Evolutionary conservation across 2,888 invertebrate genomes (phyloP).

Genomic region (Monoplex corrugatus): DNA sequence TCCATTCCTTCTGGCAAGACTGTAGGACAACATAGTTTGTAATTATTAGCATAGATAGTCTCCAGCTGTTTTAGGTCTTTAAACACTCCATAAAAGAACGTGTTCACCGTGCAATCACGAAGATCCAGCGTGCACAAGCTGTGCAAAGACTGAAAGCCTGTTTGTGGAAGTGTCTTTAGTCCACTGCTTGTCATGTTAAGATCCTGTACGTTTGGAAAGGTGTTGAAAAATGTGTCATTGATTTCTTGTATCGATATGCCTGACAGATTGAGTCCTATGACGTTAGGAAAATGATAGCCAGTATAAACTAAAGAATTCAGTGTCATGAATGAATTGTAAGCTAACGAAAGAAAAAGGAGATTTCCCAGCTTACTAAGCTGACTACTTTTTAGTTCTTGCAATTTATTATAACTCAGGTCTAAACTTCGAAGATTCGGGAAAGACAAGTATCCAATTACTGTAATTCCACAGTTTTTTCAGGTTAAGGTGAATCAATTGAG

Average conservation of each 20-base stretch:
- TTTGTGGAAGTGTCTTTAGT: neutral
- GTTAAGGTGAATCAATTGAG: slow-evolving; percentile 1
- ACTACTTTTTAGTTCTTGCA: neutral
- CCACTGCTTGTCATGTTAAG: neutral
- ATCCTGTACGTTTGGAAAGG: neutral
- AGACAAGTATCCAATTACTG: neutral
- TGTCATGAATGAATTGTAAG: neutral
- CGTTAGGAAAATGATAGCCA: neutral
- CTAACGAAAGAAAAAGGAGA: neutral
- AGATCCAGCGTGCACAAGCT: neutral
- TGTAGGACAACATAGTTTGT: slow-evolving; percentile 36
- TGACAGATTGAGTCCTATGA: neutral
- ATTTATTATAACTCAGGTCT: neutral
- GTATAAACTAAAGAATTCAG: neutral
- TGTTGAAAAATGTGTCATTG: neutral
- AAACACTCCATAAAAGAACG: neutral
- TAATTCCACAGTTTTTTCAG: neutral
- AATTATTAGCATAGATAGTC: slow-evolving; percentile 31
- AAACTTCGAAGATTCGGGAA: neutral
- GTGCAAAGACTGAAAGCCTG: slow-evolving; percentile 8
- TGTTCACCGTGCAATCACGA: neutral
- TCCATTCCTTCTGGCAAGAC: slow-evolving; percentile 11
- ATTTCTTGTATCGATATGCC: neutral
- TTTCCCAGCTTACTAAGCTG: neutral
- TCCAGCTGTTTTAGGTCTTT: slow-evolving; percentile 46